Base-by-base conservation (phyloP, 2,113 vertebrate species). In the Aphyosemion australe region DNA sequence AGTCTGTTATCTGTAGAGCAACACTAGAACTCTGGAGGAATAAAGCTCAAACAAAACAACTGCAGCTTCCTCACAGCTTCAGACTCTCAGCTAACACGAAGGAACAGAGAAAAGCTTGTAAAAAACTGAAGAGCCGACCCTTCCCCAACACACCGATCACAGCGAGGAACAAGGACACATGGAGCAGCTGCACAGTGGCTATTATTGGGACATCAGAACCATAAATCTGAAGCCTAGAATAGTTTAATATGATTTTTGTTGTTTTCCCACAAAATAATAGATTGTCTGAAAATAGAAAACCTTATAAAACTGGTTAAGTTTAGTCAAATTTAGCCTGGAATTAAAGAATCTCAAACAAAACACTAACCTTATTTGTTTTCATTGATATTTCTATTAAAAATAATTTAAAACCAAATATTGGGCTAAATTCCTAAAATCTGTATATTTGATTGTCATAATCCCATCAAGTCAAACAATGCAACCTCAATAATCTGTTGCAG, bases 1-100 rank as follows among this genome's bases (percentile, higher is more conserved):
- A 89, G 84, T 54, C 49, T 14, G 41, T 74, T 86, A 87, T 90
- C 85, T 87, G 78, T 74, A 71, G 74, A 52, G 74, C 34, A 88
- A 88, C 69, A 82, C 69, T 50, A 80, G 74, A 84, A 65, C 61
- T 80, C 69, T 61, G 57, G 55, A 65, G 61, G 72, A 74, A 79
- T 46, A 42, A 80, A 61, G 55, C 65, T 56, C 75, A 80, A 83
- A 82, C 81, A 84, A 80, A 85, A 83, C 80, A 86, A 83, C 63
- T 37, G 65, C 78, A 64, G 54, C 61, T 21, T 65, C 61, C 61
- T 72, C 64, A 26, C 52, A 62, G 70, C 70, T 55, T 1, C 0
- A 2, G 18, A 52, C 73, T 68, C 83, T 89, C 82, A 14, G 37
- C 61, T 89, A 85, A 87, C 86, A 84, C 1, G 45, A 72, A 79